Base-by-base conservation (phyloP, 2,113 vertebrate species). In the Syngnathus typhle region DNA sequence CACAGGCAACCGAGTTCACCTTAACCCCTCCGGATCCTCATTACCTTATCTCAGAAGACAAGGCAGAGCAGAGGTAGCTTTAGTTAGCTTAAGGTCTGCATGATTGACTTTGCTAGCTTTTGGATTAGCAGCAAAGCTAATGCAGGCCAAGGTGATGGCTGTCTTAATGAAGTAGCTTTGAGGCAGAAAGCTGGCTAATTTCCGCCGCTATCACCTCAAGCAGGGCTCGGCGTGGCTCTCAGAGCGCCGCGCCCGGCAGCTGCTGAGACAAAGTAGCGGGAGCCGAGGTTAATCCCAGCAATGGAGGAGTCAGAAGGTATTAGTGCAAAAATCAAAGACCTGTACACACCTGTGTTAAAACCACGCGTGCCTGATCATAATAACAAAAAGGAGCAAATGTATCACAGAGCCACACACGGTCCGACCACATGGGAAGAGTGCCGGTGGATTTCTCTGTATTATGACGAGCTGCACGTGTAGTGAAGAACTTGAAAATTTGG, bases 101-200 rank as follows among this genome's bases (percentile, higher is more conserved):
- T 74, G 82, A 86, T 84, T 88, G 85, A 88, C 88, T 89, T 81
- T 81, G 66, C 84, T 80, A 81, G 82, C 76, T 82, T 71, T 76
- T 78, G 82, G 88, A 89, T 89, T 87, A 87, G 79, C 77, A 21
- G 64, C 49, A 18, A 15, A 11, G 83, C 85, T 82, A 84, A 75
- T 75, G 60, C 55, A 49, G 85, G 84, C 80, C 84, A 84, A 90
- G 86, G 84, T 86, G 84, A 88, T 72, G 84, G 77, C 80, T 74
- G 75, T 70, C 76, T 89, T 91, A 89, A 88, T 86, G 81, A 74
- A 64, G 75, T 65, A 51, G 82, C 81, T 88, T 87, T 87, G 71
- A 74, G 80, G 76, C 65, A 82, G 79, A 89, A 88, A 88, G 81
- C 84, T 55, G 77, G 86, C 87, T 90, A 89, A 91, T 87, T 89